phyloP scores from a whole-genome alignment of 1,140 invertebrate genomes.

The Gerris buenoi region DNA sequence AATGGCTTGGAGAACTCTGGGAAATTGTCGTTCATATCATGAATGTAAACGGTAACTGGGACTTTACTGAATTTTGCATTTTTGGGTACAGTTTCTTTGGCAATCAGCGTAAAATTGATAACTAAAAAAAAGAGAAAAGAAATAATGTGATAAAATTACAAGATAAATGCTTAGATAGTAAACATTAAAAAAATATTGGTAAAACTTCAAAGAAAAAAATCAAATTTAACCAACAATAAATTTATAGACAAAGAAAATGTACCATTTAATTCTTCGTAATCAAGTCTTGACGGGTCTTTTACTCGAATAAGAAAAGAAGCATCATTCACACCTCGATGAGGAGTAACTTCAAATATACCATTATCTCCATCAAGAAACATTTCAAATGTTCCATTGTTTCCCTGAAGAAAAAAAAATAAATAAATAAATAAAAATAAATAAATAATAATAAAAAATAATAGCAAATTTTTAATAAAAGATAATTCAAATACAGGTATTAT shows the following conservation, averaged over 20 bases:
- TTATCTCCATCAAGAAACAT: constrained; percentile 63
- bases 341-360: constrained; percentile 78
- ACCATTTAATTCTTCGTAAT: constrained; percentile 63
- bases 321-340: constrained; percentile 75
- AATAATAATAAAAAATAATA: constrained; percentile 1
- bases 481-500: constrained; percentile 6
- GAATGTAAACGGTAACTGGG: constrained; percentile 66
- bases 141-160: neutral
- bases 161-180: too few species aligned
- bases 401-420: constrained; percentile 36
- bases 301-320: constrained; percentile 81
- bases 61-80: constrained; percentile 63
- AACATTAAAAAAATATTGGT: too few species aligned
- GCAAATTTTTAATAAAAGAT: neutral
- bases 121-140: too few species aligned
- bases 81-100: constrained; percentile 59
- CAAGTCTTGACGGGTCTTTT: constrained; percentile 62
- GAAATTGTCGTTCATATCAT: constrained; percentile 87
- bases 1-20: constrained; percentile 65
- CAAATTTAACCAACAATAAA: neutral
- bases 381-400: constrained; percentile 81
- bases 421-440: neutral
- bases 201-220: neutral
- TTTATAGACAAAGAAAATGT: constrained; percentile 11
- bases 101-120: constrained; percentile 71